Evolutionary conservation across 2,113 vertebrate species (phyloP).

Genomic region (Clarias magur): DNA sequence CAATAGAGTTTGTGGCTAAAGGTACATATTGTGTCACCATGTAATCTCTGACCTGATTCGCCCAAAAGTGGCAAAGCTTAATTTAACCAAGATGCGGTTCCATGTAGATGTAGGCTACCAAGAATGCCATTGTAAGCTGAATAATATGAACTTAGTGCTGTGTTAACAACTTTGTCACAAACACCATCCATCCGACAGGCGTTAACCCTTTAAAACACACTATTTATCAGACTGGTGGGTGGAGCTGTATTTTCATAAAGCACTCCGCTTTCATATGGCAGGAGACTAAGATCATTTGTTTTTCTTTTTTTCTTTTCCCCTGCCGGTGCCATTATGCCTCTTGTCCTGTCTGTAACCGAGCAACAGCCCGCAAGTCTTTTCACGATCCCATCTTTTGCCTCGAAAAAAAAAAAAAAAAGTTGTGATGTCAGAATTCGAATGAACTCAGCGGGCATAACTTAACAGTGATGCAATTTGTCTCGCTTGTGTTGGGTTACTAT

Average conservation of each 20-base stretch:
- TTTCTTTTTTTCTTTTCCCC: neutral
- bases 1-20: neutral
- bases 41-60: neutral
- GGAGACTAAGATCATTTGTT: neutral
- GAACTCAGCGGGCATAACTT: slow-evolving; percentile 53
- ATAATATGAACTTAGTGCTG: neutral
- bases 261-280: neutral
- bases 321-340: neutral
- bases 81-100: neutral
- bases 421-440: slow-evolving; percentile 31
- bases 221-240: neutral
- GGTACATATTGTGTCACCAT: neutral
- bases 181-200: neutral
- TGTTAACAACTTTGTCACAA: neutral
- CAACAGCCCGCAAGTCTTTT: slow-evolving; percentile 1
- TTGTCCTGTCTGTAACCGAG: neutral
- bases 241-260: neutral
- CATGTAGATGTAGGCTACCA: neutral
- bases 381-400: neutral
- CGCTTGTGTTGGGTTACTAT: slow-evolving; percentile 52
- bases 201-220: neutral
- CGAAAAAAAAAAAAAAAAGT: neutral
- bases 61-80: neutral
- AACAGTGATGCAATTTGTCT: slow-evolving; percentile 63
- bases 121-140: neutral